phyloP scores from a whole-genome alignment of 2,888 invertebrate species.

The Lochmaea crataegi region DNA sequence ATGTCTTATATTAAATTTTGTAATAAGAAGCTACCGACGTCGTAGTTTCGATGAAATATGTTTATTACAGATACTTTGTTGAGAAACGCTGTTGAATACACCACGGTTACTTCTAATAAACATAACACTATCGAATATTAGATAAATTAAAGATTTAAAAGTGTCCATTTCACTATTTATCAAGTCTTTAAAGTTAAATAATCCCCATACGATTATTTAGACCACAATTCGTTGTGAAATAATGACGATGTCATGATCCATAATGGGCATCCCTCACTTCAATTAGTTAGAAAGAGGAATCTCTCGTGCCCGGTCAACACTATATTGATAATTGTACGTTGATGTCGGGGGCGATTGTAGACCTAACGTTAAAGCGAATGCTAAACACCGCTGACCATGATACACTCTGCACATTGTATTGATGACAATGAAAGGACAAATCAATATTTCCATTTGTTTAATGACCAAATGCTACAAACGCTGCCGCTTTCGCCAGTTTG shows the following conservation, averaged over 20 bases:
- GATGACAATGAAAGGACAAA: slow-evolving; percentile 21
- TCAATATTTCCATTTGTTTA: slow-evolving; percentile 20
- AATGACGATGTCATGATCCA: slow-evolving; percentile 40
- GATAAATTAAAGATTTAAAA: neutral
- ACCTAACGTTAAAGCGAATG: neutral
- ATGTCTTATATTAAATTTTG: slow-evolving; percentile 19
- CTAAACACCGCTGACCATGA: slow-evolving; percentile 27
- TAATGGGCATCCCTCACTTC: slow-evolving; percentile 43
- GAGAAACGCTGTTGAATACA: neutral
- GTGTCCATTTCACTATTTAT: neutral
- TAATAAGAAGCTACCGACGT: slow-evolving; percentile 5
- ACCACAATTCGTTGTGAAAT: slow-evolving; percentile 45
- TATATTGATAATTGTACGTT: slow-evolving; percentile 45
- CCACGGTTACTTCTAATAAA: too few relatives aligned
- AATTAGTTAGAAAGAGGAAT: slow-evolving; percentile 50
- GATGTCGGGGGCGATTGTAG: slow-evolving; percentile 21
- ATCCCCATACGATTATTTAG: slow-evolving; percentile 28
- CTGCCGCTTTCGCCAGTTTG: neutral
- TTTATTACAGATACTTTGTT: neutral
- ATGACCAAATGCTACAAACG: neutral
- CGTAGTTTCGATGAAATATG: neutral
- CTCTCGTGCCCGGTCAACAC: slow-evolving; percentile 44
- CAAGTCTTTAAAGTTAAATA: slow-evolving; percentile 31
- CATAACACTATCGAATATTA: too few relatives aligned
- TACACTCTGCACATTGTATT: slow-evolving; percentile 16